A percentile compares a stretch with the other conserved stretches of the same genome.
Evolutionary conservation across 37 sponge, comb jelly and placozoan species (phyloP).

Genomic region (Amphimedon queenslandica): DNA sequence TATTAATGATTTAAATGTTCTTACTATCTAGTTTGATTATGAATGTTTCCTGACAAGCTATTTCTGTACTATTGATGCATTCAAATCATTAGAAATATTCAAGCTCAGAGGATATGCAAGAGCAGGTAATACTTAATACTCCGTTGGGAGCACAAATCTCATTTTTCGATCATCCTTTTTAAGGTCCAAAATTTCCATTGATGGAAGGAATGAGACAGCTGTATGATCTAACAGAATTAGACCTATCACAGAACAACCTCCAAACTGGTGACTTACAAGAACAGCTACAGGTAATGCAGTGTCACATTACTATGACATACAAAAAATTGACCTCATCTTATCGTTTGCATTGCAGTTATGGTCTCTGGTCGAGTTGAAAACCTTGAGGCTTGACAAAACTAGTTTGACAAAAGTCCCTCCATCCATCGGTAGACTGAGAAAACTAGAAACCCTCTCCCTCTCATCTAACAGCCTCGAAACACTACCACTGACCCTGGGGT

Average conservation of each 20-base stretch:
- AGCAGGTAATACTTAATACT: neutral
- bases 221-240: slow-evolving; percentile 30
- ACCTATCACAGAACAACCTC: slow-evolving; percentile 16
- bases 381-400: slow-evolving; percentile 30
- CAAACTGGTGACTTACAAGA: slow-evolving; percentile 22
- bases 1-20: neutral
- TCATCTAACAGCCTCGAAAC: slow-evolving; percentile 28
- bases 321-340: neutral
- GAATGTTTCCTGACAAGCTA: slow-evolving; percentile 12
- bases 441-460: slow-evolving; percentile 50
- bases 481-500: slow-evolving; percentile 57
- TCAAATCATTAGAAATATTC: neutral
- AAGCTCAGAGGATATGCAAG: neutral
- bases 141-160: neutral
- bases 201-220: slow-evolving; percentile 29
- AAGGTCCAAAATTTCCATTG: slow-evolving; percentile 6
- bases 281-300: slow-evolving; percentile 27
- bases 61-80: neutral
- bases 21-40: slow-evolving; percentile 34
- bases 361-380: slow-evolving; percentile 47
- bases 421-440: slow-evolving; percentile 54
- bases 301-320: neutral
- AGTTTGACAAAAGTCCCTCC: slow-evolving; percentile 30
- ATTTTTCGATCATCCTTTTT: neutral
- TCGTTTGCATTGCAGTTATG: slow-evolving; percentile 38